phyloP scores from a whole-genome alignment of 2,797 vertebrate genomes.

The Amblyopsis hoosieri region DNA sequence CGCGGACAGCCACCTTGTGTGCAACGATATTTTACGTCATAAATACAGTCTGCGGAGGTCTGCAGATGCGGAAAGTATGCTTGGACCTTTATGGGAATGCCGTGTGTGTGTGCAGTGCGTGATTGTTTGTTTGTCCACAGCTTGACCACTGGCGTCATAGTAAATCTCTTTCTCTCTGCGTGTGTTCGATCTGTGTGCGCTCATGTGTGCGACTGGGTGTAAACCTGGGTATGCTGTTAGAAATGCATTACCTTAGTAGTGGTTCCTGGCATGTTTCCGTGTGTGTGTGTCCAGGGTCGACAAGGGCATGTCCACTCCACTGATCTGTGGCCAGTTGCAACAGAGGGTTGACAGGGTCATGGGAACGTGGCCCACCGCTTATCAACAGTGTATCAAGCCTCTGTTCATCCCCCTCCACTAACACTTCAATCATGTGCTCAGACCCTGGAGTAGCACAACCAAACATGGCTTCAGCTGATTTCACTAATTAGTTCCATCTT shows the following conservation, averaged over 20 bases:
- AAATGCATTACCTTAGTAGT: neutral
- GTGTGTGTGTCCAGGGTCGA: slow-evolving; percentile 7
- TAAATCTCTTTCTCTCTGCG: too few relatives aligned
- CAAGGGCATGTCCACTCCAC: neutral
- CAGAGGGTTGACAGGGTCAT: slow-evolving; percentile 1
- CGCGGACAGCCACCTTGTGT: too few relatives aligned
- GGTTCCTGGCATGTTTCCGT: neutral
- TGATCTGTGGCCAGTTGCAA: slow-evolving; percentile 8
- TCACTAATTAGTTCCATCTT: too few relatives aligned
- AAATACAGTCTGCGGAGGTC: too few relatives aligned
- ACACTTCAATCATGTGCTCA: neutral
- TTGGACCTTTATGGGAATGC: neutral
- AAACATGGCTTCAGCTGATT: too few relatives aligned
- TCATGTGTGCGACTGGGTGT: neutral
- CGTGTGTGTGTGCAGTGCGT: neutral
- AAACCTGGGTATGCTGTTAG: too few relatives aligned
- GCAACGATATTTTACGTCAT: too few relatives aligned
- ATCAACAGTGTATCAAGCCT: neutral
- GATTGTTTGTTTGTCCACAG: slow-evolving; percentile 1
- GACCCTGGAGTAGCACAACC: too few relatives aligned
- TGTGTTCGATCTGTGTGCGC: neutral
- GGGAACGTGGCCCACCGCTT: neutral
- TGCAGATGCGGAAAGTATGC: too few relatives aligned
- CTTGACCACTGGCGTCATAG: too few relatives aligned
- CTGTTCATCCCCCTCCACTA: neutral